Percentiles rank a stretch among this genome's conserved stretches.
phyloP scores from a whole-genome alignment of 2,797 vertebrate genomes.

The Malacoraja senta region DNA sequence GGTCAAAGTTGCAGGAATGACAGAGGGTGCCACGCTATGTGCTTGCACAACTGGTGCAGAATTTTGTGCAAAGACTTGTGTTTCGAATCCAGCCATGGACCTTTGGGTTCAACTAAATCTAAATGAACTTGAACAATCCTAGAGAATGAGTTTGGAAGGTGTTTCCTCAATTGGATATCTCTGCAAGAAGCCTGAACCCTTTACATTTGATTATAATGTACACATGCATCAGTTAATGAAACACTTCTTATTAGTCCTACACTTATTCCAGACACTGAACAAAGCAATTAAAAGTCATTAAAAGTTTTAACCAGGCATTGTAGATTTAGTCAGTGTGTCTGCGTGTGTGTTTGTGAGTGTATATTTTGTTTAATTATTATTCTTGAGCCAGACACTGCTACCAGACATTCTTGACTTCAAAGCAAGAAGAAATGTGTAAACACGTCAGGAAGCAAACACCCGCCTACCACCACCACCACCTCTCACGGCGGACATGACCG shows the following conservation, averaged over 20 bases:
- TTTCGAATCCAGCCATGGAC: not conserved
- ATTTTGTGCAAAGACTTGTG: too few relatives aligned
- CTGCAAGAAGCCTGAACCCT: not conserved
- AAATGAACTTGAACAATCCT: not conserved
- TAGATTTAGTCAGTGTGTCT: not conserved
- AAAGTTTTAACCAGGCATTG: not conserved
- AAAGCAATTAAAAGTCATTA: too few relatives aligned
- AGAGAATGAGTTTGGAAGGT: not conserved
- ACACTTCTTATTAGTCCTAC: not conserved
- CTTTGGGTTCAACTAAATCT: not conserved
- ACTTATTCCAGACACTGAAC: not conserved
- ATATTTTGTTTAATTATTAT: not conserved
- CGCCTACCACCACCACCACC: not conserved
- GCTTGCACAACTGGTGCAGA: not conserved
- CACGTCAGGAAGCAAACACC: too few relatives aligned
- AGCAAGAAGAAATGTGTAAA: not conserved
- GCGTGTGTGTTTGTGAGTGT: too few relatives aligned
- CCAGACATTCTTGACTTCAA: constrained; percentile 6
- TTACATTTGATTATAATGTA: not conserved
- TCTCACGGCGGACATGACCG: not conserved
- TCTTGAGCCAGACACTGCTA: not conserved
- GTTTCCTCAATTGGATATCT: not conserved
- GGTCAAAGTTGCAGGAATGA: not conserved
- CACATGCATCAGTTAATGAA: not conserved
- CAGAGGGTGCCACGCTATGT: not conserved